Base-by-base conservation (phyloP, 2,113 vertebrate species). In the Panthera uncia region DNA sequence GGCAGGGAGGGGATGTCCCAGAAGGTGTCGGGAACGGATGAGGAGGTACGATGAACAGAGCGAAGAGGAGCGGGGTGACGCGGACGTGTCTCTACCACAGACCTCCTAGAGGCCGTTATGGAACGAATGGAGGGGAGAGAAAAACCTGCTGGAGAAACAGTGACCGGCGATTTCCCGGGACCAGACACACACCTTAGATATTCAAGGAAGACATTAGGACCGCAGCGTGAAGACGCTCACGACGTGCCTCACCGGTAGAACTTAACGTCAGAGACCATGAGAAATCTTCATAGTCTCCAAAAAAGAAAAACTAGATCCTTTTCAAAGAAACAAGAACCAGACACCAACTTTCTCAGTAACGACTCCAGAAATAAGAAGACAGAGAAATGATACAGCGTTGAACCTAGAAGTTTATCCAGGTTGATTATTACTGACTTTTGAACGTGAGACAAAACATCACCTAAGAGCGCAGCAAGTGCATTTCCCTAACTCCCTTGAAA, bases 51-150 rank as follows among this genome's bases (percentile, higher is more conserved):
- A 27, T 18, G 57, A 61, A 55, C 21, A 65, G 13, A 57, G 36
- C 21, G 5, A 33, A 79, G 48, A 45, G 25, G 48, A 31, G 9
- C 0, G 1, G 38, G 23, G 52, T 2, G 7, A 57, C 33, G 38
- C 2, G 10, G 29, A n/a, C 3, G 1, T 4, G 9, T 12, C 25
- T 6, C 27, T 2, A 0, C 4, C n/a, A 18, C 8, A 41, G 7
- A 27, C n/a, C 19, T 18, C 66, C 8, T 73, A 12, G 29, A 74
- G 38, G 25, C 65, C 68, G 13, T 57, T 7, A 2, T 29, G 68
- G 48, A 52, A 69, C 29, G 23, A 29, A 23, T 1, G 23, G 73
- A 71, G 27, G 13, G 15, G 1, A 86, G 55, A 57, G 31, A 23
- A 52, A 13, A n/a, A 23, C 8, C 18, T 36, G 86, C 18, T 36